Percentiles rank a stretch among this genome's conserved stretches.
Evolutionary conservation across 2,888 invertebrate species (phyloP).

Genomic region (Muschampia plurimacula): DNA sequence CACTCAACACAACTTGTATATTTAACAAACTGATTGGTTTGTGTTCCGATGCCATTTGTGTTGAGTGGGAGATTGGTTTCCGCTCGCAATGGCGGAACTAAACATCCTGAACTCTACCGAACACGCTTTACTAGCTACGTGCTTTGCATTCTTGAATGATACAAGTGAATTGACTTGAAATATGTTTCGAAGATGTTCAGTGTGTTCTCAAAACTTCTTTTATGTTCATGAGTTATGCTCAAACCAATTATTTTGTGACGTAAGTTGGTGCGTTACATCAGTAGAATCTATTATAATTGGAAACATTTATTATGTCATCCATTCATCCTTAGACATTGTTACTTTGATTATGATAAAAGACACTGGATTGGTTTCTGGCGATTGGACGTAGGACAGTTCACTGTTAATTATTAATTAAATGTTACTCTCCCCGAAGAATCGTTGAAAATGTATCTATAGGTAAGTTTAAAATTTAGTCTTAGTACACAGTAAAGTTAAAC

Average conservation of each 20-base stretch:
- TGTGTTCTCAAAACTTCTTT: not conserved
- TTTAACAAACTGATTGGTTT: conserved; percentile 6
- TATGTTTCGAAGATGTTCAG: not conserved
- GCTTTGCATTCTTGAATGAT: conserved; percentile 28
- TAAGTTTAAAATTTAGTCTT: too few relatives aligned
- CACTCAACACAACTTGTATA: not conserved
- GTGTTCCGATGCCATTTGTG: conserved; percentile 3
- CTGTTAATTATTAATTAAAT: too few relatives aligned
- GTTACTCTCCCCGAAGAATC: too few relatives aligned
- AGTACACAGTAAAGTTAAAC: too few relatives aligned
- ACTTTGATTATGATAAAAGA: too few relatives aligned
- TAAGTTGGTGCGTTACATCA: too few relatives aligned
- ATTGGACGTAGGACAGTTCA: too few relatives aligned
- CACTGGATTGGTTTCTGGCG: too few relatives aligned
- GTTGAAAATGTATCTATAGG: too few relatives aligned
- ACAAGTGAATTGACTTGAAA: conserved; percentile 13
- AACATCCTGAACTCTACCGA: conserved; percentile 31
- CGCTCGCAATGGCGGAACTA: conserved; percentile 17
- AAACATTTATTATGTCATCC: too few relatives aligned
- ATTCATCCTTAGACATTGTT: too few relatives aligned
- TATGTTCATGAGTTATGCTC: not conserved
- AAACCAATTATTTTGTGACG: not conserved
- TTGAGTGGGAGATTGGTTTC: conserved; percentile 32
- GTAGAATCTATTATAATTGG: too few relatives aligned
- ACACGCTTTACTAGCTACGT: conserved; percentile 19